Evolutionary conservation across 2,113 vertebrate species (phyloP), one percentile per base, ranked within the genome.

Genomic region (Acanthisitta chloris): DNA sequence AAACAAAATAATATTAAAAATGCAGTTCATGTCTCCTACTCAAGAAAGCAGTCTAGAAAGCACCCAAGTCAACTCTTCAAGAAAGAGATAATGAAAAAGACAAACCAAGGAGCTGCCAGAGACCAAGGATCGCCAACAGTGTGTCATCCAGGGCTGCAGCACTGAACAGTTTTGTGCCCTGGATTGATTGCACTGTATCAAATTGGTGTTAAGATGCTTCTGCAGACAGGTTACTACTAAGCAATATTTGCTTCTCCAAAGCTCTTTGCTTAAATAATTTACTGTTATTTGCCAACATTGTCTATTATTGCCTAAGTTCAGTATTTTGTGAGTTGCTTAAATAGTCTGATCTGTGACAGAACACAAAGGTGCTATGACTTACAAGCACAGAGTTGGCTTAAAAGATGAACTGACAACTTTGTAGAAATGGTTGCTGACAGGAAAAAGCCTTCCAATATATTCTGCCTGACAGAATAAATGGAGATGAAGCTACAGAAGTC

Each of bases 401-500:
- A 66, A 81, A 78, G 78, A 84, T 66, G 86, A 92, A 52, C 88
- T 79, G 74, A 79, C 5, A 40, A 88, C 48, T 62, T 81, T 40
- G n/a, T 40, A 67, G 76, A 90, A 88, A 96, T 25, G 62, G 62
- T 65, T 48, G 77, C 62, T 82, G 93, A 90, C 88, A 67, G 66
- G 52, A 71, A 83, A 86, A 88, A 64, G 62, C 79, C n/a, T 82
- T 67, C 55, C 66, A 46, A 45, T 67, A 80, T 29, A 83, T 69
- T 29, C 79, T 76, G 40, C 31, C 74, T 80, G 88, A 94, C 58
- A 69, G 43, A 77, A 54, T 49, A 92, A 93, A 94, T 92, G 40
- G 76, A 90, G 49, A 83, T 1, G 8, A 86, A 82, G 54, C 54
- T 65, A 65, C 8, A 94, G 67, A 77, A 94, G 59, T 23, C 58